Percentiles rank a stretch among this genome's conserved stretches.
Conservation (phyloP, 2,113 vertebrate species). For the Eubucco bourcierii region DNA sequence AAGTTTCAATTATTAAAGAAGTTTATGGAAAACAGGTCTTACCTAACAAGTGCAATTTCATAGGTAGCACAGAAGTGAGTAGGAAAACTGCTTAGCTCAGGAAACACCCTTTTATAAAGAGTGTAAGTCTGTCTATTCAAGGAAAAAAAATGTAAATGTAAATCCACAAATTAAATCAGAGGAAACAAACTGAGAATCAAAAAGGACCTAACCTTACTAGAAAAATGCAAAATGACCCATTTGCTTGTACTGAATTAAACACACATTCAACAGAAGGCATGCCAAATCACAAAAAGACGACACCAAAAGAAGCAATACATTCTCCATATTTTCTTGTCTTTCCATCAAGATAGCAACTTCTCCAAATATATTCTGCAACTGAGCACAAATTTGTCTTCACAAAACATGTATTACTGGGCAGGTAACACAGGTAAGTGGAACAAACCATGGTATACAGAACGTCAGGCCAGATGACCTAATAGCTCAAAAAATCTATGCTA, state of each 20-base stretch:
- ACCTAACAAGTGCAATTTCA: not conserved
- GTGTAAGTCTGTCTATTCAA: not conserved
- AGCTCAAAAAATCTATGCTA: slow-evolving; percentile 6
- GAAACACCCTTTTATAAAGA: not conserved
- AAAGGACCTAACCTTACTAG: not conserved
- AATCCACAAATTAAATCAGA: not conserved
- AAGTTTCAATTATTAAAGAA: not conserved
- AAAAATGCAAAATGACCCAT: not conserved
- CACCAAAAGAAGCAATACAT: not conserved
- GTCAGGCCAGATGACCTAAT: slow-evolving; percentile 7
- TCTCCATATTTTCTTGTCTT: not conserved
- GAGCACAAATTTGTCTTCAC: not conserved
- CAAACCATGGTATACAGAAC: not conserved
- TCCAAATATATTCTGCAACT: not conserved
- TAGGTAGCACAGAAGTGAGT: not conserved
- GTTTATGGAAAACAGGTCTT: not conserved
- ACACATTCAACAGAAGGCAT: not conserved
- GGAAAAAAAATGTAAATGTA: not conserved
- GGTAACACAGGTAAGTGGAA: not conserved
- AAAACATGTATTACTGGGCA: not conserved
- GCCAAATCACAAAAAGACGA: not conserved
- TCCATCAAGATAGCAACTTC: not conserved
- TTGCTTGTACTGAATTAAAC: not conserved
- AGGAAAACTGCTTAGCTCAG: not conserved
- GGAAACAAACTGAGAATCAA: not conserved